phyloP scores from a whole-genome alignment of 2,797 vertebrate species.

The Channallabes apus region DNA sequence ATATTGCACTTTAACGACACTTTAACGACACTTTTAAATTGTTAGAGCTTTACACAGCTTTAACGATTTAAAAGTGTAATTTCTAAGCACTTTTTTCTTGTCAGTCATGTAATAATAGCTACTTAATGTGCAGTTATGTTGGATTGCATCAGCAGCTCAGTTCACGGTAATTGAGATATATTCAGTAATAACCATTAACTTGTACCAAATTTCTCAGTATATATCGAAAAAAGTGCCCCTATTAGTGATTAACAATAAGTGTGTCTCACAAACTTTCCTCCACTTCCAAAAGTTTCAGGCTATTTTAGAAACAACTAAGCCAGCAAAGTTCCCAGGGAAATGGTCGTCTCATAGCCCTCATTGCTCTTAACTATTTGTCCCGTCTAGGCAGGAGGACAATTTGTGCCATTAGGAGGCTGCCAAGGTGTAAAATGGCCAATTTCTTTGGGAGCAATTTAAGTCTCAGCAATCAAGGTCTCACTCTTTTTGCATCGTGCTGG shows the following conservation, averaged over 20 bases:
- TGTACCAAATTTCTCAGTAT: conserved; percentile 7
- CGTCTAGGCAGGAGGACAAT: conserved; percentile 67
- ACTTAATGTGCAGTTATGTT: neutral
- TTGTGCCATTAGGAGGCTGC: conserved; percentile 76
- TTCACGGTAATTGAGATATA: neutral
- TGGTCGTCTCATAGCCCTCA: conserved; percentile 63
- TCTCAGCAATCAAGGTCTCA: conserved; percentile 74
- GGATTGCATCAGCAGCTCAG: neutral
- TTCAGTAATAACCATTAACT: conserved; percentile 8
- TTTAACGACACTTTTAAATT: too few relatives aligned
- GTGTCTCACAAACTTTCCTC: neutral
- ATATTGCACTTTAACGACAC: too few relatives aligned
- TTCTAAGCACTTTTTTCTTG: neutral
- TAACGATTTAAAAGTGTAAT: neutral
- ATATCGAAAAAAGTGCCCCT: conserved; percentile 25
- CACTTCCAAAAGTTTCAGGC: conserved; percentile 19
- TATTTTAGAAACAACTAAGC: conserved; percentile 49
- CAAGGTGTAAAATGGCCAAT: conserved; percentile 83
- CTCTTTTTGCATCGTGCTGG: conserved; percentile 71
- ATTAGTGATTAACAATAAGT: conserved; percentile 21
- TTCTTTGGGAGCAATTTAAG: conserved; percentile 73
- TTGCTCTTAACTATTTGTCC: conserved; percentile 65
- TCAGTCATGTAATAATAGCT: neutral
- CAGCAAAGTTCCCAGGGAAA: conserved; percentile 67
- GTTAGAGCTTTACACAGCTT: neutral